Conservation (phyloP, 2,797 vertebrate genomes). For the Hypotaenidia philippensis region DNA sequence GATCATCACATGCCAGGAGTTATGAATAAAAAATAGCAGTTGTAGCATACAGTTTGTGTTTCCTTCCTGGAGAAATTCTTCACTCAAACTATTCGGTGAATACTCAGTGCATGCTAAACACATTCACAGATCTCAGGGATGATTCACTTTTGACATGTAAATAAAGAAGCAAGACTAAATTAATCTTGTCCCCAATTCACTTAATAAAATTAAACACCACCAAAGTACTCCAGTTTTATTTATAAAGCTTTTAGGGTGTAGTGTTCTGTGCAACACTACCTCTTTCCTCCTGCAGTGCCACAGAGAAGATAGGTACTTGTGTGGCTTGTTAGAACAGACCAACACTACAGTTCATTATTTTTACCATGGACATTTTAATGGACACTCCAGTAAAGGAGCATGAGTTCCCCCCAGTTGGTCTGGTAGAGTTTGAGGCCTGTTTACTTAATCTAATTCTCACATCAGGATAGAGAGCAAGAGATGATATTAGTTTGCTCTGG, state of each 20-base stretch:
- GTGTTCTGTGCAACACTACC: neutral
- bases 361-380: neutral
- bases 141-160: constrained; percentile 44
- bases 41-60: neutral
- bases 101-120: neutral
- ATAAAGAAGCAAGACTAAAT: constrained; percentile 51
- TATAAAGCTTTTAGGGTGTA: constrained; percentile 38
- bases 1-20: neutral
- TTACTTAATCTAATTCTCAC: neutral
- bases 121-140: constrained; percentile 16
- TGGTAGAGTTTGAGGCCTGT: neutral
- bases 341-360: neutral
- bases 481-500: neutral
- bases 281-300: neutral
- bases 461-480: neutral
- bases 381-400: neutral
- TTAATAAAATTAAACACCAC: constrained; percentile 16
- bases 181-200: constrained; percentile 19
- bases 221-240: constrained; percentile 38
- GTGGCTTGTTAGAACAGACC: neutral
- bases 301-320: neutral
- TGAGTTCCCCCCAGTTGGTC: neutral
- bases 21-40: constrained; percentile 2
- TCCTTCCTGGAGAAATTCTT: neutral
- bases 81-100: neutral